Evolutionary conservation across 37 sponge, comb jelly and placozoan species (phyloP).

Genomic region (Petrosia ficiformis): DNA sequence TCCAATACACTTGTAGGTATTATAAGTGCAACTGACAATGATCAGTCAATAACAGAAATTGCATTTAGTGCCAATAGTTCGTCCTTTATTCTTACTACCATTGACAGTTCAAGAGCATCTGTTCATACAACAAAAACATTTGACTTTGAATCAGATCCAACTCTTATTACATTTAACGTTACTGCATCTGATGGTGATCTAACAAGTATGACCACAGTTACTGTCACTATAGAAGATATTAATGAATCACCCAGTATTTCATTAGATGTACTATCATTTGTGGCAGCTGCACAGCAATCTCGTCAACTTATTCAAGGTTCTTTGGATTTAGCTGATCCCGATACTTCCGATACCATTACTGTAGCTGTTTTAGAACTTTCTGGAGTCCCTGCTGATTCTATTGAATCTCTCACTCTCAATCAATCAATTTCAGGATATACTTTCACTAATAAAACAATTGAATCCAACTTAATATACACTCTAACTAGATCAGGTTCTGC

Average conservation of each 20-base stretch:
- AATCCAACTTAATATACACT: neutral
- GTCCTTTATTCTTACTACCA: neutral
- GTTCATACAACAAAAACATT: conserved; percentile 11
- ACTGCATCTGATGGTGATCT: conserved; percentile 48
- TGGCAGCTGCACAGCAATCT: conserved; percentile 12
- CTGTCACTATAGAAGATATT: conserved; percentile 20
- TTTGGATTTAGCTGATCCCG: conserved; percentile 47
- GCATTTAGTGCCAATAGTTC: neutral
- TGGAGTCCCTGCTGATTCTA: conserved; percentile 43
- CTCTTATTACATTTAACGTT: conserved; percentile 22
- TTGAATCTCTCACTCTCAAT: conserved; percentile 21
- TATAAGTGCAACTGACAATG: conserved; percentile 44
- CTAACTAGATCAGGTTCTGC: neutral
- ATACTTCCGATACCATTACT: conserved; percentile 33
- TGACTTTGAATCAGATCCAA: conserved; percentile 15
- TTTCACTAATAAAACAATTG: neutral
- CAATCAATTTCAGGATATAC: conserved; percentile 18
- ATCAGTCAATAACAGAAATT: neutral
- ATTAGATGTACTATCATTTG: conserved; percentile 6
- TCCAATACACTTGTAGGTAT: conserved; percentile 21
- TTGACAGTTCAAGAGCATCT: neutral
- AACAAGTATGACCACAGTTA: conserved; percentile 26
- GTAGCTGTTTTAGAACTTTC: conserved; percentile 20
- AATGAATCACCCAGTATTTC: conserved; percentile 32
- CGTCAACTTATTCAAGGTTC: neutral